Conservation (phyloP, 2,113 vertebrate species). For the Harpagus bidentatus region DNA sequence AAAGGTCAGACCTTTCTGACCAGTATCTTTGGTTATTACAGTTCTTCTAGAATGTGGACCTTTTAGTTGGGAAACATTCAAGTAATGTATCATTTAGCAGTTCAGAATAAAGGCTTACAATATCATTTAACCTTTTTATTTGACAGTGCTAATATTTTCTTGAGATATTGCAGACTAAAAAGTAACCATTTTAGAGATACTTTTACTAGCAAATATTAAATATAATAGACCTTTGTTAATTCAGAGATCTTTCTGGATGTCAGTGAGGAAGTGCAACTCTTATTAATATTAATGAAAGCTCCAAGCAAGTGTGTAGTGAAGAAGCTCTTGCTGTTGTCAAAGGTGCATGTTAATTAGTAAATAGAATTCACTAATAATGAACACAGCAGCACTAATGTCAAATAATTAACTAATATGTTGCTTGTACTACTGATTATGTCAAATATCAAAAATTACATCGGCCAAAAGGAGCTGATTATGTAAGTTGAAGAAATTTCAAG, state of each 20-base stretch:
- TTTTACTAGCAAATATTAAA: background rate
- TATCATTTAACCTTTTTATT: slow-evolving; percentile 16
- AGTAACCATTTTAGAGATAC: background rate
- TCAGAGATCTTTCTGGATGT: background rate
- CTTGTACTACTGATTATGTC: background rate
- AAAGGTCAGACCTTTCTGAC: slow-evolving; percentile 13
- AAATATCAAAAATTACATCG: background rate
- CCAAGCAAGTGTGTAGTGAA: background rate
- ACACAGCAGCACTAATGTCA: background rate
- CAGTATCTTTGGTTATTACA: background rate
- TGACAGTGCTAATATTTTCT: background rate
- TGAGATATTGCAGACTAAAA: background rate
- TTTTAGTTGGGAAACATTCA: background rate
- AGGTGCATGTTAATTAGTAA: background rate
- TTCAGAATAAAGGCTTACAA: background rate
- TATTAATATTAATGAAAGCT: background rate
- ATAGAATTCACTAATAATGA: background rate
- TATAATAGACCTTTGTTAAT: background rate
- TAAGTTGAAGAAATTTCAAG: background rate
- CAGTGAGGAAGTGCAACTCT: background rate
- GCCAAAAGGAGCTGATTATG: background rate
- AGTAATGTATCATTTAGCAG: background rate
- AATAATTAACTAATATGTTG: background rate
- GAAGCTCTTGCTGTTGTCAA: background rate
- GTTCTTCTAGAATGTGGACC: background rate